Conservation (phyloP, 2,113 vertebrate species). For the Tachuris rubrigastra region DNA sequence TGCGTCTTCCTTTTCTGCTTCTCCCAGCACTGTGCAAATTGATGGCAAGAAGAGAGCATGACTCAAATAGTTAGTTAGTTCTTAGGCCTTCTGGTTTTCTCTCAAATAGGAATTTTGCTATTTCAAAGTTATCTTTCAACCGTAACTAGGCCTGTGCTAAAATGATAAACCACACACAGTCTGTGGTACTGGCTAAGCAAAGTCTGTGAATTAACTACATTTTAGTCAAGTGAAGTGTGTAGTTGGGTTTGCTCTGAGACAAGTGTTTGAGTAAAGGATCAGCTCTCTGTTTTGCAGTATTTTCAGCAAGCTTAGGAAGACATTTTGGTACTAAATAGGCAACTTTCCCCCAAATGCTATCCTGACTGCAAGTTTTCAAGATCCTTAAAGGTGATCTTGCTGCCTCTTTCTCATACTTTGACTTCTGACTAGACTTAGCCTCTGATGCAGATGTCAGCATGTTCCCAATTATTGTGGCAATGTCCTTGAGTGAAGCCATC, state of each 20-base stretch:
- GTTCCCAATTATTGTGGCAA: conserved; percentile 3
- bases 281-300: neutral
- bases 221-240: neutral
- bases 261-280: neutral
- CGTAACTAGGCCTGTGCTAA: neutral
- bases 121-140: conserved; percentile 6
- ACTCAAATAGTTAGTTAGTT: neutral
- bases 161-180: neutral
- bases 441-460: conserved; percentile 21
- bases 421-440: neutral
- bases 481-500: neutral
- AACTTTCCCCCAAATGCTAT: neutral
- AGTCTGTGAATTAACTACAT: neutral
- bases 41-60: neutral
- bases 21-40: neutral
- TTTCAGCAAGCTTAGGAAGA: neutral
- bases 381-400: neutral
- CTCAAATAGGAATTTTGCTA: neutral
- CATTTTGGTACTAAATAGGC: neutral
- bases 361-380: neutral
- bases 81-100: neutral
- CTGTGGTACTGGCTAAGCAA: neutral
- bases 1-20: neutral
- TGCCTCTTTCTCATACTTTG: neutral
- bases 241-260: neutral